phyloP scores from a whole-genome alignment of 2,888 invertebrate genomes.

The Chelonus formosanus region DNA sequence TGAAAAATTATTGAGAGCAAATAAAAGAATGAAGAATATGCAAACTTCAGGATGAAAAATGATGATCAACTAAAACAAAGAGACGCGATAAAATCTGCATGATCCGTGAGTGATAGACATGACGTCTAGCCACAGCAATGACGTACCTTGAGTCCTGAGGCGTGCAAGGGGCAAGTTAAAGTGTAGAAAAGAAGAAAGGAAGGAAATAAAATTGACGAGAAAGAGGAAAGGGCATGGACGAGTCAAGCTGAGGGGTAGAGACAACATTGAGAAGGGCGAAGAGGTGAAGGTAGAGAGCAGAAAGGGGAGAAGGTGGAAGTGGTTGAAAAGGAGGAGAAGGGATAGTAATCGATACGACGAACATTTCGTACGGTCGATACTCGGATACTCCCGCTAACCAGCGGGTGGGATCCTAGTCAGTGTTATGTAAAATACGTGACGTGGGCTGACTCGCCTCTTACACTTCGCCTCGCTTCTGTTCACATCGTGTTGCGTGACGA shows the following conservation, averaged over 20 bases:
- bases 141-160: constrained; percentile 24
- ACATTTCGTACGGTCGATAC: constrained; percentile 39
- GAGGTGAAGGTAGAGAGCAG: constrained; percentile 35
- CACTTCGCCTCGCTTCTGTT: constrained; percentile 32
- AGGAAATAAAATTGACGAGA: constrained; percentile 20
- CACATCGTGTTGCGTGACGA: constrained; percentile 33
- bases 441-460: constrained; percentile 36
- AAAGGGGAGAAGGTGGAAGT: constrained; percentile 26
- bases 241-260: constrained; percentile 22
- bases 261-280: constrained; percentile 30
- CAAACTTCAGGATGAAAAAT: neutral
- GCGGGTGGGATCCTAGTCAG: constrained; percentile 32
- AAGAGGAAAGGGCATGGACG: constrained; percentile 34
- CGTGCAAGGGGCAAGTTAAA: constrained; percentile 11
- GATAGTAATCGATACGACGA: constrained; percentile 37
- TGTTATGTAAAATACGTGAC: constrained; percentile 36
- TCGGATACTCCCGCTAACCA: constrained; percentile 39
- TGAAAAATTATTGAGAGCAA: too few relatives aligned
- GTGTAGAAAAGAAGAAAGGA: neutral
- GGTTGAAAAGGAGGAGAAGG: constrained; percentile 22
- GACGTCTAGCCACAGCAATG: constrained; percentile 25
- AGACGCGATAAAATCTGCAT: constrained; percentile 16
- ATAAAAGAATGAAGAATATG: neutral
- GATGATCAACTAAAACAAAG: constrained; percentile 9
- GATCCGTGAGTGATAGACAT: constrained; percentile 24